Evolutionary conservation across 2,113 vertebrate species (phyloP).

Genomic region (Neodontobutis hainanensis): DNA sequence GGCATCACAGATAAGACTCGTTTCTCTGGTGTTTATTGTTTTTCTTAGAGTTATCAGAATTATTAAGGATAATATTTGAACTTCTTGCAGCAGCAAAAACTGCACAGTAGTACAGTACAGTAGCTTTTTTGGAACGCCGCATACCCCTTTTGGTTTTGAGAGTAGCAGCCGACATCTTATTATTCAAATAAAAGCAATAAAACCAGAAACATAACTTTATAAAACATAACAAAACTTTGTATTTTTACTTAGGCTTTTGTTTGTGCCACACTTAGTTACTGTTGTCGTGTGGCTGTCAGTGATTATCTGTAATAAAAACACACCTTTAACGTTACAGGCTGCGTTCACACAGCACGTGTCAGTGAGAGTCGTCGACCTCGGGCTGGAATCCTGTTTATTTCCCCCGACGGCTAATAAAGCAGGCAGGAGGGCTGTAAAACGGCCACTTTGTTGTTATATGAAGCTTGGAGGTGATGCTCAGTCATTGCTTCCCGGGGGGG

Average conservation of each 20-base stretch:
- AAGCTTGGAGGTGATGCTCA: slow-evolving; percentile 23
- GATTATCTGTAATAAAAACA: slow-evolving; percentile 14
- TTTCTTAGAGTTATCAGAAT: too few species aligned
- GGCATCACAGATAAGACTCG: too few species aligned
- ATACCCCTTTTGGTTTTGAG: too few species aligned
- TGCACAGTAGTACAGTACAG: too few species aligned
- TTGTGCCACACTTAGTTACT: slow-evolving; percentile 5
- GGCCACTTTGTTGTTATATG: slow-evolving; percentile 33
- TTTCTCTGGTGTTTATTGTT: too few species aligned
- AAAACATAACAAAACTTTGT: not conserved
- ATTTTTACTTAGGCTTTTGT: too few species aligned
- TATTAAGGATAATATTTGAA: too few species aligned
- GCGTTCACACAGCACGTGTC: not conserved
- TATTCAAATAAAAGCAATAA: slow-evolving; percentile 35
- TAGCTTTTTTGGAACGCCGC: too few species aligned
- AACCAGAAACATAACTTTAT: not conserved
- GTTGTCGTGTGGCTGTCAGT: not conserved
- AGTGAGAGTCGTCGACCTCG: not conserved
- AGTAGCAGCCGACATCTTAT: too few species aligned
- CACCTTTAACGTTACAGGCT: not conserved
- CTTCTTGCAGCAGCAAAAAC: too few species aligned
- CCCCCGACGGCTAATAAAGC: slow-evolving; percentile 31
- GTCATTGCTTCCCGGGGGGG: slow-evolving; percentile 9
- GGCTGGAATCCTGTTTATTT: slow-evolving; percentile 29
- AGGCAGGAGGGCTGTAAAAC: slow-evolving; percentile 20